A percentile compares a stretch with the other conserved stretches of the same genome.
phyloP scores from a whole-genome alignment of 2,113 vertebrate genomes.

The Sphaerodactylus townsendi region DNA sequence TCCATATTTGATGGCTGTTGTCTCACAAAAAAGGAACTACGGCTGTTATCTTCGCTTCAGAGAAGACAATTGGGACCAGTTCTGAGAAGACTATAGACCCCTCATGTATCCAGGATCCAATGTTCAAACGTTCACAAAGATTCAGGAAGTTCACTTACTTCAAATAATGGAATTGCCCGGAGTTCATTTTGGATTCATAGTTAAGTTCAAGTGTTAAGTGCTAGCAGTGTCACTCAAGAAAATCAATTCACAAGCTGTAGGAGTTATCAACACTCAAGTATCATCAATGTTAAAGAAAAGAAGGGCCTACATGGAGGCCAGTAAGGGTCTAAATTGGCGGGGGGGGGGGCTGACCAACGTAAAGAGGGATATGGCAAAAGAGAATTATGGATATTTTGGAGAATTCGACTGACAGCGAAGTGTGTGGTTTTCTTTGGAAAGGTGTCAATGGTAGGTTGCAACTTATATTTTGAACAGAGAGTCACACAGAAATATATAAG shows the following conservation, averaged over 20 bases:
- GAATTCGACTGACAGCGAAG: neutral
- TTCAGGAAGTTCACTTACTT: neutral
- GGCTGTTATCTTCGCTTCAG: slow-evolving; percentile 17
- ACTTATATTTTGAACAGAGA: neutral
- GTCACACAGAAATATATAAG: neutral
- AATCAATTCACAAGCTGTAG: too few species aligned
- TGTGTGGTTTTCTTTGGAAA: neutral
- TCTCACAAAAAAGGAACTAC: slow-evolving; percentile 61
- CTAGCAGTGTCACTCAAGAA: too few species aligned
- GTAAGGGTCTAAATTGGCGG: neutral
- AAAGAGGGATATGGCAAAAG: neutral
- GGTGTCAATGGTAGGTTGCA: neutral
- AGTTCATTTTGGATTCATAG: neutral
- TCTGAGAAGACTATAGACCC: slow-evolving; percentile 34
- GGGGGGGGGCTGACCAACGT: neutral
- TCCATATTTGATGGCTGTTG: slow-evolving; percentile 10
- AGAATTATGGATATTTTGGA: neutral
- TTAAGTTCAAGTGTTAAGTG: neutral
- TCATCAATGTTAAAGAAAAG: neutral
- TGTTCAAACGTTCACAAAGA: slow-evolving; percentile 2
- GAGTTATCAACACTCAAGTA: neutral
- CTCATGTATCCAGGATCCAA: neutral
- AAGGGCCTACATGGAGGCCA: too few species aligned
- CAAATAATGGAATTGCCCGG: neutral
- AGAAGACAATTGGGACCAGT: slow-evolving; percentile 22